Base-by-base conservation (phyloP, 2,797 vertebrate genomes). In the Kryptopterus vitreolus region DNA sequence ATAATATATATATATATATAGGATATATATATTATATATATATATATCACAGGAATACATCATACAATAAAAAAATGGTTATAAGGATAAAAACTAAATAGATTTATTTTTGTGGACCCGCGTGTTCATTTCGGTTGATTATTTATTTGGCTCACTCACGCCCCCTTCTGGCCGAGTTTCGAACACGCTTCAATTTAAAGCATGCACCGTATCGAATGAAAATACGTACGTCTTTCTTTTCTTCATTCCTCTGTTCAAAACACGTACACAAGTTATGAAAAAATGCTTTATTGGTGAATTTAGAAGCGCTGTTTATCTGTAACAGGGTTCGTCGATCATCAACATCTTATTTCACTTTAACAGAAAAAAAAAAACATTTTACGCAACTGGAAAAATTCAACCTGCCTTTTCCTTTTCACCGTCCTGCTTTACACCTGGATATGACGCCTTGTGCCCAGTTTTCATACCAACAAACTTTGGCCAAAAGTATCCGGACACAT, bases 151-250 rank as follows among this genome's bases (percentile, higher is more conserved):
- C 79, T 0, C 82, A 55, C 62, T 82, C 9, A 76, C 87, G 90
- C 87, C 88, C 88, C 88, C 92, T 92, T 80, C 85, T 89, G 92
- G 24, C 52, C 71, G 43, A 31, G 52, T 8, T 20, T 7, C 18
- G 10, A 20, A 9, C 9, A n/a, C 9, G 7, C 12, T 16, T 68
- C n/a, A 48, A 13, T 7, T 22, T 31, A 5, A 52, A 70, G 31
- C 1, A 15, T 8, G 22, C 16, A 29, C 43, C 24, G 4, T 11
- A 3, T 3, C 0, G 13, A 48, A 0, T 7, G 2, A 68, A 0
- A 4, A 43, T 43, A n/a, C n/a, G n/a, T n/a, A n/a, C n/a, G n/a
- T 43, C 7, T 43, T 43, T 9, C 38, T 38, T 38, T 38, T 38
- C 38, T 43, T 43, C 38, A 43, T 43, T 10, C 38, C 38, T 43